Evolutionary conservation across 1,140 invertebrate genomes (phyloP).

Genomic region (Nebria ingens): DNA sequence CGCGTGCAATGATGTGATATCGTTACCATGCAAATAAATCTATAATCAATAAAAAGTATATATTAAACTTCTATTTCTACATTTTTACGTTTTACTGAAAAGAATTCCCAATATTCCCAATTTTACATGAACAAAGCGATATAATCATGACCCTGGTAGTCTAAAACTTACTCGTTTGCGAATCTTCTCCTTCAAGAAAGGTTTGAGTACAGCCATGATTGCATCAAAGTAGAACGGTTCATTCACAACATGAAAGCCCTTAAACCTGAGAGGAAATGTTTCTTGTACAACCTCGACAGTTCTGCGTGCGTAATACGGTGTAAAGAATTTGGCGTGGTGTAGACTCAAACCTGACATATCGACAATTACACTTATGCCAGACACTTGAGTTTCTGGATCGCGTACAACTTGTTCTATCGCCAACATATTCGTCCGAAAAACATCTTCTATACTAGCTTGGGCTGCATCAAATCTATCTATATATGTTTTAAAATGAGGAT

Average conservation of each 20-base stretch:
- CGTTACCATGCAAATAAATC: constrained; percentile 43
- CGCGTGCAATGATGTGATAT: constrained; percentile 37
- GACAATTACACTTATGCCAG: constrained; percentile 34
- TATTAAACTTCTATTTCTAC: neutral
- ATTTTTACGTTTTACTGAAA: too few relatives aligned
- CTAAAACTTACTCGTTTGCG: constrained; percentile 40
- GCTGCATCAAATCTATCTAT: constrained; percentile 36
- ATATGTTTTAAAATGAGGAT: neutral
- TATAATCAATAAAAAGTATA: constrained; percentile 22
- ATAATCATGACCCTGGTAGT: too few relatives aligned
- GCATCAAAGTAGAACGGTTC: constrained; percentile 51
- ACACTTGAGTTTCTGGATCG: constrained; percentile 36
- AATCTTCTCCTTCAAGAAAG: constrained; percentile 50
- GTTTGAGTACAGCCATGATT: constrained; percentile 45
- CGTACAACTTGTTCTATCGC: constrained; percentile 37
- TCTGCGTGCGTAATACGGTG: constrained; percentile 35
- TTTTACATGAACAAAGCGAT: too few relatives aligned
- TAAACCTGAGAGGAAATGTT: constrained; percentile 48
- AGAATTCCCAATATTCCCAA: too few relatives aligned
- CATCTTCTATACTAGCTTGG: constrained; percentile 35
- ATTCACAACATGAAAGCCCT: constrained; percentile 50
- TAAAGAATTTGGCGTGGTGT: constrained; percentile 37
- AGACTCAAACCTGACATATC: constrained; percentile 38
- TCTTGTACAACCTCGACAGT: constrained; percentile 42
- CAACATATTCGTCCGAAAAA: constrained; percentile 37